phyloP scores from a whole-genome alignment of 2,888 invertebrate species.

The Anodontia alba region DNA sequence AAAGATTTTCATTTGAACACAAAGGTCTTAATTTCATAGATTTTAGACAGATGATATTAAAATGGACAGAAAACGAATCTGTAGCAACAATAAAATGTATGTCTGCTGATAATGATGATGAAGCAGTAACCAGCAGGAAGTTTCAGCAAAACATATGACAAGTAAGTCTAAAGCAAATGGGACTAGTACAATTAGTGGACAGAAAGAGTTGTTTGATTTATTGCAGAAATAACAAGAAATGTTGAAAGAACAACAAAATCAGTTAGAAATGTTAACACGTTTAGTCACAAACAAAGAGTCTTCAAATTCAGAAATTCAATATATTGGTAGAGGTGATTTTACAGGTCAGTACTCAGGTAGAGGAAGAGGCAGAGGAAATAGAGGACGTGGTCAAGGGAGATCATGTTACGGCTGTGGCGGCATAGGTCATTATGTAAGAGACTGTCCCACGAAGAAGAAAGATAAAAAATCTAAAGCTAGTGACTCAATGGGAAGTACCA shows the following conservation, averaged over 20 bases:
- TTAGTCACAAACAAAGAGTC: background rate
- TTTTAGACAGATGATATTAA: constrained; percentile 26
- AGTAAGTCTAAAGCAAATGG: too few species aligned
- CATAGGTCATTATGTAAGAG: background rate
- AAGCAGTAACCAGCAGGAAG: too few species aligned
- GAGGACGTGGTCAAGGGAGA: too few species aligned
- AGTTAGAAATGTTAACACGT: background rate
- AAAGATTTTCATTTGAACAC: constrained; percentile 15
- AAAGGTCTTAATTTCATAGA: constrained; percentile 21
- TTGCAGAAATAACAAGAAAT: background rate
- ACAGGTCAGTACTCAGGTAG: too few species aligned
- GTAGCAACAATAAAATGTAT: background rate
- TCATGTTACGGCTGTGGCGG: background rate
- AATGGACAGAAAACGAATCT: constrained; percentile 21
- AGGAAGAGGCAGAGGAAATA: background rate
- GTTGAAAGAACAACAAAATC: background rate
- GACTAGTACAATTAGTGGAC: background rate
- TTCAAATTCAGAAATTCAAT: background rate
- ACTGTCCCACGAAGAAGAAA: background rate
- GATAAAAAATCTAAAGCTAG: too few species aligned
- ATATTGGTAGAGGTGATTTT: background rate
- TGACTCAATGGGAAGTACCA: too few species aligned
- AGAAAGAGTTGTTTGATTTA: background rate
- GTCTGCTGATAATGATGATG: background rate
- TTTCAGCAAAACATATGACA: too few species aligned